Evolutionary conservation across 2,797 vertebrate species (phyloP), one percentile per base, ranked within the genome.

Genomic region (Eupleurogrammus muticus): DNA sequence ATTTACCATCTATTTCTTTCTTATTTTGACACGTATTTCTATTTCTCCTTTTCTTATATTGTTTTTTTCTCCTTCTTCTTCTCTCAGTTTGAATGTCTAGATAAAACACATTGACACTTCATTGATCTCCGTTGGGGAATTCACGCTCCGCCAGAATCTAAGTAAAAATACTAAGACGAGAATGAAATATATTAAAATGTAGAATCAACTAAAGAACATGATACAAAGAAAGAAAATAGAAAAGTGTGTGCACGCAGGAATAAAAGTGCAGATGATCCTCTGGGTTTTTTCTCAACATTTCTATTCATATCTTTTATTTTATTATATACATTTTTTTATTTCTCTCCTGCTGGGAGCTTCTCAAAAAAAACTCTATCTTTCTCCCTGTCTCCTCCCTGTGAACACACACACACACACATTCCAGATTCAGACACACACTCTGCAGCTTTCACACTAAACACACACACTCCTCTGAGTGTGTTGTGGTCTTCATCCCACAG

Each of bases 401-500:
- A 56, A 53, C 65, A 64, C 12, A 28, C 28, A 28, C 28, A 28
- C 28, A 28, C 28, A 28, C 28, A 38, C 36, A 38, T 38, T 14
- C 12, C 1, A 12, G 36, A 38, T 38, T 3, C 35, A 21, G 24
- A 24, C 24, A 19, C 36, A 49, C 13, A 12, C 36, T 12, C 36
- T 38, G 36, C 12, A 38, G 11, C 52, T 63, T 60, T 58, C 13
- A 58, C 55, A 48, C 28, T 28, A 6, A 28, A 28, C 28, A 68
- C 47, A 70, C 65, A 69, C 57, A 57, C n/a, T 48, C 36, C 51
- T 24, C 9, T 51, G 48, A 20, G 28, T 21, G 63, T 28, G 62
- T 58, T 58, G 71, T 67, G 62, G 67, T 50, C 59, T 34, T 20
- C 71, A 8, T 80, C 52, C 47, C 10, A 17, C 66, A 62, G 77